Conservation (phyloP, 2,113 vertebrate genomes). For the Blennius ocellaris region DNA sequence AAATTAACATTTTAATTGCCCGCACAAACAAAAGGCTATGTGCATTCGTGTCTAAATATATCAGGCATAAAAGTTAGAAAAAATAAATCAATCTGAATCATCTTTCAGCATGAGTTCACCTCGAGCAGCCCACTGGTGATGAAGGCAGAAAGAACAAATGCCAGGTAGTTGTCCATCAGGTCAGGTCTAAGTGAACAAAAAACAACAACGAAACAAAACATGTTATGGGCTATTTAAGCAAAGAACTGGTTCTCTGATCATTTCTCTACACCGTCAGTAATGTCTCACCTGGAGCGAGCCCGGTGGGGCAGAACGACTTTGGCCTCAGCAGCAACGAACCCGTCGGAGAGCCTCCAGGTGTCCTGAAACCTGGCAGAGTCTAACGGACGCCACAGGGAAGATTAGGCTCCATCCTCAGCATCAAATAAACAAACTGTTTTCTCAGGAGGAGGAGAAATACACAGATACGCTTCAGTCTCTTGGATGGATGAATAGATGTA, state of each 20-base stretch:
- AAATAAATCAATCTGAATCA: too few species aligned
- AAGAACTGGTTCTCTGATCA: background rate
- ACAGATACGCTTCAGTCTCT: too few species aligned
- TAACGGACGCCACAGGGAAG: constrained; percentile 59
- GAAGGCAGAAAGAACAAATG: constrained; percentile 95
- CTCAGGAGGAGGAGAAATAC: background rate
- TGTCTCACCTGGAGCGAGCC: constrained; percentile 91
- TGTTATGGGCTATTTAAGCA: background rate
- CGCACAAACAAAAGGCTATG: too few species aligned
- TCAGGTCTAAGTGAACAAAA: constrained; percentile 86
- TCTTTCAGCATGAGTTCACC: constrained; percentile 74
- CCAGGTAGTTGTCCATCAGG: constrained; percentile 98
- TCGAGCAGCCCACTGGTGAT: constrained; percentile 95
- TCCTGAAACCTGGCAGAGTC: constrained; percentile 96
- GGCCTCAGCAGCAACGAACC: constrained; percentile 97
- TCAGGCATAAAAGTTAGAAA: background rate
- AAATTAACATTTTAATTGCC: too few species aligned
- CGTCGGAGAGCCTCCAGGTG: constrained; percentile 96
- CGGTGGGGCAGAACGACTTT: constrained; percentile 96
- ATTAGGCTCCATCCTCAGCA: background rate
- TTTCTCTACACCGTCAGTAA: background rate
- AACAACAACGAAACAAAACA: too few species aligned
- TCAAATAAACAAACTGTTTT: background rate
- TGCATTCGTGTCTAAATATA: background rate
- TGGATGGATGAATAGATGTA: too few species aligned